Percentiles rank a stretch among this genome's conserved stretches.
phyloP scores from a whole-genome alignment of 2,888 invertebrate species.

The Hirtodrosophila duncani region DNA sequence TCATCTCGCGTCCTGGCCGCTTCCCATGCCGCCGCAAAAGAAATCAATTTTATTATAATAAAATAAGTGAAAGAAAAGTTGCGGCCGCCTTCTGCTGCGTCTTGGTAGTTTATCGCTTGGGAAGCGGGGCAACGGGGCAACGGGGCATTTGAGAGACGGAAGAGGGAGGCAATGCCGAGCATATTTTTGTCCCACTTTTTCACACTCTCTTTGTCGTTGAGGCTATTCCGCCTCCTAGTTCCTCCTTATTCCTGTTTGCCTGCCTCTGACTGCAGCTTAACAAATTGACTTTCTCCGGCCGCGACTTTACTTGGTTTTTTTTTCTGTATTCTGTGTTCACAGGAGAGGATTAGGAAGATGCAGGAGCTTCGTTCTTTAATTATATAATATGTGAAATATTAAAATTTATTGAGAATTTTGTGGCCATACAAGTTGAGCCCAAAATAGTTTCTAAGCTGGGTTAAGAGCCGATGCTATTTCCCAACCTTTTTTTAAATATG shows the following conservation, averaged over 20 bases:
- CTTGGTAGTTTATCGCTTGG: slow-evolving; percentile 50
- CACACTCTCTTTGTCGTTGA: slow-evolving; percentile 13
- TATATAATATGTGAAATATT: too few relatives aligned
- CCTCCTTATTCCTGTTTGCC: slow-evolving; percentile 10
- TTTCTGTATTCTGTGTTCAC: slow-evolving; percentile 8
- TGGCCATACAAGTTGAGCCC: too few relatives aligned
- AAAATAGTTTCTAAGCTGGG: too few relatives aligned
- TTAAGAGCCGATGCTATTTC: too few relatives aligned
- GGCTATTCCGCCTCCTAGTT: slow-evolving; percentile 7
- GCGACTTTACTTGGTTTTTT: slow-evolving; percentile 52
- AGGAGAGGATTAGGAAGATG: too few relatives aligned
- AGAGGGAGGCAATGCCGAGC: slow-evolving; percentile 21
- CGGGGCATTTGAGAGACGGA: too few relatives aligned
- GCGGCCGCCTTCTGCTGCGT: slow-evolving; percentile 16
- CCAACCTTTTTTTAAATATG: too few relatives aligned
- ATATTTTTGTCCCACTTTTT: slow-evolving; percentile 53
- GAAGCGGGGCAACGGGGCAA: slow-evolving; percentile 6
- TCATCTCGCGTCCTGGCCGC: slow-evolving; percentile 20
- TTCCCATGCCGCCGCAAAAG: slow-evolving; percentile 28
- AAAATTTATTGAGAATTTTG: too few relatives aligned
- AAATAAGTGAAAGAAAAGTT: slow-evolving; percentile 63
- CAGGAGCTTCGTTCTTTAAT: too few relatives aligned
- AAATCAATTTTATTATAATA: slow-evolving; percentile 70
- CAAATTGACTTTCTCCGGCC: slow-evolving; percentile 69
- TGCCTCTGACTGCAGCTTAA: slow-evolving; percentile 57